phyloP scores from a whole-genome alignment of 2,113 vertebrate species.

The Sceloporus undulatus region DNA sequence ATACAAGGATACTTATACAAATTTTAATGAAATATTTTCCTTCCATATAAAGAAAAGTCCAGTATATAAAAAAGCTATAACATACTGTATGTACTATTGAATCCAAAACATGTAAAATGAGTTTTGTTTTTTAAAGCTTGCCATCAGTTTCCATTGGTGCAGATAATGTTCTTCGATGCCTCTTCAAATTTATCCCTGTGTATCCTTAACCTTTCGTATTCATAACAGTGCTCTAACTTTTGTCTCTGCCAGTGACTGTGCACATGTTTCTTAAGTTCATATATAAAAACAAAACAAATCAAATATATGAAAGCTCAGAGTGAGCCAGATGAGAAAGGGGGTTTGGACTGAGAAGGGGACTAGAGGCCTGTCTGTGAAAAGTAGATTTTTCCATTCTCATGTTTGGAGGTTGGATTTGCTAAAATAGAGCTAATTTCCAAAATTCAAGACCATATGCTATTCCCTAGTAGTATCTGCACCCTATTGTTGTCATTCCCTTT shows the following conservation, averaged over 20 bases:
- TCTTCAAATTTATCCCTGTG: not conserved
- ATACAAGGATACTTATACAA: not conserved
- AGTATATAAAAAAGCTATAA: too few species aligned
- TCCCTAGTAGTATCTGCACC: too few species aligned
- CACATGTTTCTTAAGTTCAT: not conserved
- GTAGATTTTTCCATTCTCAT: not conserved
- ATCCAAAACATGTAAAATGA: not conserved
- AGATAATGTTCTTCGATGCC: not conserved
- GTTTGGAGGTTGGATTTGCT: not conserved
- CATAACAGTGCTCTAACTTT: not conserved
- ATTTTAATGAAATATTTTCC: not conserved
- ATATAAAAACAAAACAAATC: not conserved
- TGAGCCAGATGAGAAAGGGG: not conserved
- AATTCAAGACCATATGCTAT: too few species aligned
- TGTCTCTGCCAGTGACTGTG: not conserved
- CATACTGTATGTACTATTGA: not conserved
- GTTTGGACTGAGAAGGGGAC: not conserved
- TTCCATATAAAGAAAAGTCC: not conserved
- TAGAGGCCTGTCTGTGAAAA: not conserved
- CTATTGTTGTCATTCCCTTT: too few species aligned
- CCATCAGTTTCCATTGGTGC: not conserved
- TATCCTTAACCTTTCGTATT: not conserved
- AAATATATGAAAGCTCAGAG: not conserved
- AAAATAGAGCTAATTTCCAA: too few species aligned
- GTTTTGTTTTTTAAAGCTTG: not conserved